Evolutionary conservation across 2,113 vertebrate genomes (phyloP).

Genomic region (Paradoxurus hermaphroditus): DNA sequence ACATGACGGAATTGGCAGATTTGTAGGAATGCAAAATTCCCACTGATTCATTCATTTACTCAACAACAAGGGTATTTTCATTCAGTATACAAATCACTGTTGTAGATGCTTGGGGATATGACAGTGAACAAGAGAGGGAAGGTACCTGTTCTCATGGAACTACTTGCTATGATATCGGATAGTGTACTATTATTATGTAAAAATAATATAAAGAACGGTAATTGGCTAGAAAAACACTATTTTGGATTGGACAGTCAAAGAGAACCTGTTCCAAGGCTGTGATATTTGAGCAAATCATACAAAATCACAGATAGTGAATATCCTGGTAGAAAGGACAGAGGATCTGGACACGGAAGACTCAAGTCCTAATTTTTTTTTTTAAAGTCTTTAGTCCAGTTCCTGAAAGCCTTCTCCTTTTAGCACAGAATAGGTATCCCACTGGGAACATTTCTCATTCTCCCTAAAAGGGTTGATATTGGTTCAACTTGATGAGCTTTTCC

Average conservation of each 20-base stretch:
- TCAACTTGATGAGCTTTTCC: constrained; percentile 35
- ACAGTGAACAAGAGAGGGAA: not conserved
- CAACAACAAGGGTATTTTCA: not conserved
- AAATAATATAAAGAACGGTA: not conserved
- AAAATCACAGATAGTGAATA: not conserved
- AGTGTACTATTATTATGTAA: not conserved
- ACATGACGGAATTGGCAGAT: not conserved
- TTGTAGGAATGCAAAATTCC: constrained; percentile 16
- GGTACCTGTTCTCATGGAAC: not conserved
- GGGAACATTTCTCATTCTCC: constrained; percentile 7
- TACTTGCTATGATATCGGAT: not conserved
- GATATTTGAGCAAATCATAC: not conserved
- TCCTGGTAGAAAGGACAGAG: not conserved
- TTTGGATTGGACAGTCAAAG: not conserved
- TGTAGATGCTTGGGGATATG: not conserved
- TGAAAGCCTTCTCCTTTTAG: constrained; percentile 20
- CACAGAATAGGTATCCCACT: not conserved
- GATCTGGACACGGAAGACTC: not conserved
- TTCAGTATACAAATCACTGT: not conserved
- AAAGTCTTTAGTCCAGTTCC: not conserved
- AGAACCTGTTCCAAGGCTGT: not conserved
- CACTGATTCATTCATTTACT: constrained; percentile 1
- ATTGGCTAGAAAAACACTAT: not conserved
- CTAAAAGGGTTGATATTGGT: not conserved
- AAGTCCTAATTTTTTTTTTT: not conserved